A percentile compares a stretch with the other conserved stretches of the same genome.
Evolutionary conservation across 2,113 vertebrate species (phyloP).

Genomic region (Thinocorus orbignyianus): DNA sequence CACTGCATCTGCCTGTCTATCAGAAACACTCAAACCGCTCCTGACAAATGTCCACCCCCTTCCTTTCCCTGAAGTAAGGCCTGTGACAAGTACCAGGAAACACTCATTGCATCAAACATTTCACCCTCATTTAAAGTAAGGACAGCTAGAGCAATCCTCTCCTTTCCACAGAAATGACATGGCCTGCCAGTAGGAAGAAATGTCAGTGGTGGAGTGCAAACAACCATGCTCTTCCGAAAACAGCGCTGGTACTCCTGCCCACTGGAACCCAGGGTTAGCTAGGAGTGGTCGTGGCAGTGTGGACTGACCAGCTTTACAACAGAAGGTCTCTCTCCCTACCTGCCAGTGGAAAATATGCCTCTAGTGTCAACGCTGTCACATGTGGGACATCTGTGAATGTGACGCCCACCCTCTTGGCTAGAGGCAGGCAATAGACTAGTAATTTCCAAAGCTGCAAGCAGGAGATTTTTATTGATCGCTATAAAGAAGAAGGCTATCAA

Average conservation of each 20-base stretch:
- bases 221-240: not conserved
- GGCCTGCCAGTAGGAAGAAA: not conserved
- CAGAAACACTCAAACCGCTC: not conserved
- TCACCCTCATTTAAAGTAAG: not conserved
- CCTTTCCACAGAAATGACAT: not conserved
- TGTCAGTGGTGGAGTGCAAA: not conserved
- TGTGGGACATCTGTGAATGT: constrained; percentile 12
- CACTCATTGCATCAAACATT: not conserved
- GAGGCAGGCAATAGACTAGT: not conserved
- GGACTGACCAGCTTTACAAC: not conserved
- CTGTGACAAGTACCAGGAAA: not conserved
- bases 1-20: not conserved
- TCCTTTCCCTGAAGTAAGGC: not conserved
- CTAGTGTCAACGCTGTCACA: not conserved
- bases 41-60: not conserved
- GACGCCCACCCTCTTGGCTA: not conserved
- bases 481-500: constrained; percentile 32
- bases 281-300: not conserved
- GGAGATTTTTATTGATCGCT: not conserved
- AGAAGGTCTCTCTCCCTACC: not conserved
- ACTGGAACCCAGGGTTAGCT: not conserved
- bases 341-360: not conserved
- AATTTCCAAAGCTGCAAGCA: constrained; percentile 16
- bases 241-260: not conserved
- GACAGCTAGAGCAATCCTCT: not conserved